Evolutionary conservation across 2,888 invertebrate genomes (phyloP), one percentile per base, ranked within the genome.

Genomic region (Melanargia galathea): DNA sequence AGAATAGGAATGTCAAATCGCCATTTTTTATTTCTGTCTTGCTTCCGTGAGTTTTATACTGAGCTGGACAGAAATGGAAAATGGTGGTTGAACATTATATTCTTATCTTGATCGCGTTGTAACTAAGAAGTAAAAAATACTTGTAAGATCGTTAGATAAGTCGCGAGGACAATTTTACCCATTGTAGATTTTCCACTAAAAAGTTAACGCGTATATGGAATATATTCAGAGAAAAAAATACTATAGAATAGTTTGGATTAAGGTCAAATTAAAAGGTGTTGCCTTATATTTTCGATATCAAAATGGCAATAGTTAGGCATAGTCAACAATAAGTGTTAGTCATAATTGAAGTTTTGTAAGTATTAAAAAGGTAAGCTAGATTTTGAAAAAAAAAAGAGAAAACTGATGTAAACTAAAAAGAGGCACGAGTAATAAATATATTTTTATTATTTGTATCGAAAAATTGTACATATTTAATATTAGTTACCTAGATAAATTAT

Each of bases 281-380:
- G 87, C 87, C 87, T 87, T 87, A 86, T 81, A 68, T 80, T 82
- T 81, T 65, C 60, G 48, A 62, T 55, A 63, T 60, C 62, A 45
- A 56, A 20, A 35, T 65, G 72, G 70, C 70, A 69, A 68, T 72
- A 69, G 62, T 30, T 67, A 64, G 68, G 26, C 59, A 49, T 69
- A 70, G 64, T 65, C 62, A 64, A 60, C 56, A 51, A 57, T 52
- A 63, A 59, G 24, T 64, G 49, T 66, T 60, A 66, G 63, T 61
- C 58, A 62, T 60, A n/a, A n/a, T 60, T 35, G 55, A 64, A 60
- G n/a, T 66, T 59, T 51, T 60, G 30, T 62, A 63, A 62, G 59
- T 63, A 66, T 26, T 58, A 35, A 45, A 33, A 30, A 58, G 26
- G 10, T 49, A 51, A 48, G 51, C 20, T 58, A 57, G 51, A 26